Evolutionary conservation across 2,888 invertebrate species (phyloP).

Genomic region (Dasypolia templi): DNA sequence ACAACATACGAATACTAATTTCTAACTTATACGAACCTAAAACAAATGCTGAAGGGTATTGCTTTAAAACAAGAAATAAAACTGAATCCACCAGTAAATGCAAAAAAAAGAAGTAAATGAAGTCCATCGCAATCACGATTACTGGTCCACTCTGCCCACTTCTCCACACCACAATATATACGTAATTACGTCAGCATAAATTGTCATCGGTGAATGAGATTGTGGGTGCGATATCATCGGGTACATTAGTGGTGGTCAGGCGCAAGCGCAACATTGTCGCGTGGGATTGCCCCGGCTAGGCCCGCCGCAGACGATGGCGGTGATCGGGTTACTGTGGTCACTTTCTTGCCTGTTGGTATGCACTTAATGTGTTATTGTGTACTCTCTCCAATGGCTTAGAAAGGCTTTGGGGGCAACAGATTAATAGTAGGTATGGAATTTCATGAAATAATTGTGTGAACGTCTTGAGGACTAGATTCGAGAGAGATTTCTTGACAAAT

Average conservation of each 20-base stretch:
- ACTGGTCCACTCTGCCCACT: conserved; percentile 44
- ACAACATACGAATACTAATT: conserved; percentile 17
- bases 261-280: conserved; percentile 68
- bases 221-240: conserved; percentile 57
- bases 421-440: conserved; percentile 12
- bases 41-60: too few species aligned
- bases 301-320: conserved; percentile 55
- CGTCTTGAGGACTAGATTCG: background rate
- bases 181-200: conserved; percentile 58
- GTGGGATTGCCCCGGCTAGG: conserved; percentile 58
- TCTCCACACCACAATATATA: conserved; percentile 41
- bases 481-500: background rate
- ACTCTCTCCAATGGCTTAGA: conserved; percentile 62
- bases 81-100: background rate
- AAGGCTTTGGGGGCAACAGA: conserved; percentile 31
- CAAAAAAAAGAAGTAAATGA: conserved; percentile 20
- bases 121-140: conserved; percentile 37
- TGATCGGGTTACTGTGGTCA: conserved; percentile 67
- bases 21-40: background rate
- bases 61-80: conserved; percentile 1
- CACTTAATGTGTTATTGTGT: conserved; percentile 37
- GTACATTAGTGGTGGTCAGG: conserved; percentile 42
- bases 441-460: conserved; percentile 17
- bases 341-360: conserved; percentile 61
- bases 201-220: conserved; percentile 57